phyloP scores from a whole-genome alignment of 2,888 invertebrate species.

The Parapristionchus giblindavisi region DNA sequence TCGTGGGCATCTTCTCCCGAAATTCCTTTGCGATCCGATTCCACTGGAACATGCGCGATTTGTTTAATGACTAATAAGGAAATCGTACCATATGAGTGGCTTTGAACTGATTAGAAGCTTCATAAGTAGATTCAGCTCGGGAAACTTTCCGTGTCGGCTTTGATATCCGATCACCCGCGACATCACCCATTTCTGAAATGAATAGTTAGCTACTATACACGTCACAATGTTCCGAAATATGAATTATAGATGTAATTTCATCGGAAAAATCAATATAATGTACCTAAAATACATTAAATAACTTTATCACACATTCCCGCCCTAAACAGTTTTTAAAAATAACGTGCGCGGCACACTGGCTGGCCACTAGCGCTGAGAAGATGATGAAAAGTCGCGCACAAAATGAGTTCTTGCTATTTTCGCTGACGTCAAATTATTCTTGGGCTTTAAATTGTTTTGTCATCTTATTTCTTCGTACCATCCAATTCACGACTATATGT shows the following conservation, averaged over 20 bases:
- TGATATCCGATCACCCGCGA: neutral
- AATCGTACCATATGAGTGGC: slow-evolving; percentile 41
- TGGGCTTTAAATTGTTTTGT: too few relatives aligned
- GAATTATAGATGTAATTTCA: too few relatives aligned
- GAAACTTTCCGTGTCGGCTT: neutral
- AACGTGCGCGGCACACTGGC: slow-evolving; percentile 41
- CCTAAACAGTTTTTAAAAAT: slow-evolving; percentile 33
- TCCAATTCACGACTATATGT: too few relatives aligned
- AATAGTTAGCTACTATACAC: too few relatives aligned
- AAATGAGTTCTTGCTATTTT: neutral
- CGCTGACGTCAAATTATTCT: too few relatives aligned
- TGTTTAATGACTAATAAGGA: neutral
- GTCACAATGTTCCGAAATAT: too few relatives aligned
- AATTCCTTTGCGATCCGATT: slow-evolving; percentile 41
- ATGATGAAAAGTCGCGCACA: too few relatives aligned
- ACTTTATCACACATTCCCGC: slow-evolving; percentile 24
- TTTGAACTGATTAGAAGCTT: slow-evolving; percentile 8
- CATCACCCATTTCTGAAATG: neutral
- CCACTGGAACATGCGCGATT: slow-evolving; percentile 44
- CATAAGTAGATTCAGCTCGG: slow-evolving; percentile 24
- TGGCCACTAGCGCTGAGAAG: too few relatives aligned
- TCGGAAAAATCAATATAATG: too few relatives aligned
- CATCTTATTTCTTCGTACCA: too few relatives aligned
- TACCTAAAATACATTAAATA: neutral
- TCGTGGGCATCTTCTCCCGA: slow-evolving; percentile 40